Percentiles rank a stretch among this genome's conserved stretches.
These are phyloP conservation scores for Spodoptera littoralis DNA, from an alignment of 2,888 invertebrate species.

Conservation along the genomic window DNA sequence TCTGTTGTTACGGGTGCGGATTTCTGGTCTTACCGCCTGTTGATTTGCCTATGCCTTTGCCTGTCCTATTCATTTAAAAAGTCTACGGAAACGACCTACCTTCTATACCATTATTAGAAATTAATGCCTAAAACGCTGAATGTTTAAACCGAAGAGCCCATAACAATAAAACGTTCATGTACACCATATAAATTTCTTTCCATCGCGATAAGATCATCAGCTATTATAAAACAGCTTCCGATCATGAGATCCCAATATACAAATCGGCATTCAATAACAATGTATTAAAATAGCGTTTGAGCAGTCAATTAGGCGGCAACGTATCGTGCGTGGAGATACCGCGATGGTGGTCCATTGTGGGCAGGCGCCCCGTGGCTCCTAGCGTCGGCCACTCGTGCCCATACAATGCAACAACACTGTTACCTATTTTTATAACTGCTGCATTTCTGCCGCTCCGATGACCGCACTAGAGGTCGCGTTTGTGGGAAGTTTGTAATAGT, in stretches of 20 bases:
- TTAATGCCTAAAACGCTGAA: too few relatives aligned
- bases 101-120: too few relatives aligned
- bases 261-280: slow-evolving; percentile 77
- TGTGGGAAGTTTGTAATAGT: slow-evolving; percentile 79
- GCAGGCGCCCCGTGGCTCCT: slow-evolving; percentile 75
- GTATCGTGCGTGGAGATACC: slow-evolving; percentile 87
- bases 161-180: not conserved
- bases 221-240: slow-evolving; percentile 52
- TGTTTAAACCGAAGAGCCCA: too few relatives aligned
- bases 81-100: too few relatives aligned
- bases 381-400: slow-evolving; percentile 70
- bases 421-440: slow-evolving; percentile 85
- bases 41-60: too few relatives aligned
- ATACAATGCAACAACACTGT: slow-evolving; percentile 79
- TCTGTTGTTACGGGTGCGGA: too few relatives aligned
- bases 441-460: slow-evolving; percentile 81
- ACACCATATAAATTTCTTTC: slow-evolving; percentile 3
- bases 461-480: slow-evolving; percentile 75
- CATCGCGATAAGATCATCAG: slow-evolving; percentile 49
- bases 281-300: slow-evolving; percentile 86
- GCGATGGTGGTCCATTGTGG: slow-evolving; percentile 87
- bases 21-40: too few relatives aligned
- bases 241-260: slow-evolving; percentile 50
- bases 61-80: too few relatives aligned
- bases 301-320: slow-evolving; percentile 87